A percentile compares a stretch with the other conserved stretches of the same genome.
These are phyloP conservation scores for Manis javanica DNA, from an alignment of 2,797 vertebrate species.

Conservation along the genomic window DNA sequence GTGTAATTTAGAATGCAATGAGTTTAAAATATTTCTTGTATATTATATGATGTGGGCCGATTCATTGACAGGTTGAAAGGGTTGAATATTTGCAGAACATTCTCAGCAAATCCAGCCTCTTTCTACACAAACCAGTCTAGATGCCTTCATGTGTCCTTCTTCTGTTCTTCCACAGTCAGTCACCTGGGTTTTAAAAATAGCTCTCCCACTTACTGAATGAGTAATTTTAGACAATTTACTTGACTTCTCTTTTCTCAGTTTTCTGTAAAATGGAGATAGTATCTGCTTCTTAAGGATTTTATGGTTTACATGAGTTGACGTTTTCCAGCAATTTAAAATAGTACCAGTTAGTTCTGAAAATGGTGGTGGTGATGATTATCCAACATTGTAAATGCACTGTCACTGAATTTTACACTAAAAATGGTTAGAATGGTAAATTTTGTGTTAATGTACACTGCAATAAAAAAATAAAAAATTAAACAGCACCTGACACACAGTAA, in stretches of 20 bases:
- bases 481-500: background rate
- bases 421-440: background rate
- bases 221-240: background rate
- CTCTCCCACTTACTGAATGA: background rate
- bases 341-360: background rate
- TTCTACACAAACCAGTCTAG: background rate
- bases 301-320: background rate
- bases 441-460: background rate
- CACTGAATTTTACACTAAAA: background rate
- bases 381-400: background rate
- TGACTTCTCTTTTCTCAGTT: background rate
- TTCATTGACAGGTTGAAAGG: background rate
- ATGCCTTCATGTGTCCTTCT: background rate
- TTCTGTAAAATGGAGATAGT: background rate
- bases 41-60: background rate
- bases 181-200: background rate
- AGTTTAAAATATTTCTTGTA: background rate
- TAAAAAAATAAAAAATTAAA: constrained; percentile 21
- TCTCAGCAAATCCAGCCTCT: background rate
- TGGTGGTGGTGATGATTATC: background rate
- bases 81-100: background rate
- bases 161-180: background rate
- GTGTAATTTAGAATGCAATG: background rate
- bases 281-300: background rate
- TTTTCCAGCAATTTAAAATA: constrained; percentile 28